These are phyloP conservation scores for Gymnodraco acuticeps DNA, from an alignment of 2,797 vertebrate genomes.

Conservation along the genomic window DNA sequence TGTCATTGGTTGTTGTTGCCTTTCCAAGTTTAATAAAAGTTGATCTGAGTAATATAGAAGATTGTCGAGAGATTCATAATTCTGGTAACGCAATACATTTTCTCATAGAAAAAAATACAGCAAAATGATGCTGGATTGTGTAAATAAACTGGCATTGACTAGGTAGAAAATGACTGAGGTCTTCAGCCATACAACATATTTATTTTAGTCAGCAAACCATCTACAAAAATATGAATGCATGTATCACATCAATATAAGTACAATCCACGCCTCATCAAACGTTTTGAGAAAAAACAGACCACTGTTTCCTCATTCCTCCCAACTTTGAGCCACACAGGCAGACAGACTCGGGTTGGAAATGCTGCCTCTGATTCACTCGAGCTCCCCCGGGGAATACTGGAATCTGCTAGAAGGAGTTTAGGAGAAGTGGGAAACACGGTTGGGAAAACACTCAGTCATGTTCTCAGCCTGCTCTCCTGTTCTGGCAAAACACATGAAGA, in stretches of 20 bases:
- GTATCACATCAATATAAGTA: background rate
- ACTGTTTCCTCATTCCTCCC: constrained; percentile 20
- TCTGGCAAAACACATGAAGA: constrained; percentile 3
- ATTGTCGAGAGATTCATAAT: background rate
- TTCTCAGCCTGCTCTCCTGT: constrained; percentile 30
- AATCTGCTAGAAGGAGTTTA: constrained; percentile 42
- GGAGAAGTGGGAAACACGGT: constrained; percentile 39
- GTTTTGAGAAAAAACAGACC: background rate
- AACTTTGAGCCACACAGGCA: constrained; percentile 33
- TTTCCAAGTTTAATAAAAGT: background rate
- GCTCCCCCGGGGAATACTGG: constrained; percentile 37
- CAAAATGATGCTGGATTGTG: background rate
- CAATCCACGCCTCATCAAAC: background rate
- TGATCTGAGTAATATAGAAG: background rate
- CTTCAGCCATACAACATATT: background rate
- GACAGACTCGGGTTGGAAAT: constrained; percentile 37
- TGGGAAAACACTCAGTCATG: constrained; percentile 37
- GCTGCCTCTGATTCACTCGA: constrained; percentile 44
- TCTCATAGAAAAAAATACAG: background rate
- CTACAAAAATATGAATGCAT: background rate
- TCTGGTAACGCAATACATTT: background rate
- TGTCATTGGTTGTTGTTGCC: background rate
- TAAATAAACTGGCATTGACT: background rate
- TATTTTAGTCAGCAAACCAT: background rate
- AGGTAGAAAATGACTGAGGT: background rate